Base-by-base conservation (phyloP, 2,797 vertebrate species). In the Sebastes iracundus region DNA sequence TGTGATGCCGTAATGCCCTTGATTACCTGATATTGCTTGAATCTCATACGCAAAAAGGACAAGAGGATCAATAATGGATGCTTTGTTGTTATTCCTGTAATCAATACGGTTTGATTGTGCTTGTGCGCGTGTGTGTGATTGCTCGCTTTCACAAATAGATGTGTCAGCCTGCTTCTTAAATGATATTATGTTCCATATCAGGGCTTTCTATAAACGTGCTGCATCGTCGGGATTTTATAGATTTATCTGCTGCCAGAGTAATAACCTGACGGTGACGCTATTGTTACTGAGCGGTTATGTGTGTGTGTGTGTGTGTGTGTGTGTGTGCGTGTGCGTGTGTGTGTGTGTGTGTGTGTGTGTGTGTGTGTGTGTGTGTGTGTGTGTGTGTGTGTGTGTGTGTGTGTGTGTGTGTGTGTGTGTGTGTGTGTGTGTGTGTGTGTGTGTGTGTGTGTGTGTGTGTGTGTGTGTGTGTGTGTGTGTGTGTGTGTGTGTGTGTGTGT, bases 81-180 rank as follows among this genome's bases (percentile, higher is more conserved):
- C 93, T 93, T 93, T 95, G 93, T 94, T 93, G 89, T 93, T 92
- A 93, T 92, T 92, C 88, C 79, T 87, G 83, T 80, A 86, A 95
- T 96, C 94, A 89, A 94, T 94, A 85, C 25, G 66, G 71, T 81
- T 90, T 93, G 92, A 84, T 88, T 75, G 79, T 80, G 88, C 79
- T 52, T 80, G 42, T 70, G 71, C 22, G 46, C 75, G 76, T 68
- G 72, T 77, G 77, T 78, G 75, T 79, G 85, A 90, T 82, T 79
- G 84, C 84, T 79, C 52, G 79, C 75, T 75, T 85, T 86, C 86
- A 88, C 92, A 89, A 93, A 84, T 80, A 84, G 79, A 83, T 46
- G 27, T 80, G 84, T 88, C 87, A 81, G 74, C 70, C 79, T 75
- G 79, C 81, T 75, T 89, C 84, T 88, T 88, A 80, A 91, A 88